These are phyloP conservation scores for Opisthograptis luteolata DNA, from an alignment of 2,888 invertebrate genomes.

Conservation along the genomic window DNA sequence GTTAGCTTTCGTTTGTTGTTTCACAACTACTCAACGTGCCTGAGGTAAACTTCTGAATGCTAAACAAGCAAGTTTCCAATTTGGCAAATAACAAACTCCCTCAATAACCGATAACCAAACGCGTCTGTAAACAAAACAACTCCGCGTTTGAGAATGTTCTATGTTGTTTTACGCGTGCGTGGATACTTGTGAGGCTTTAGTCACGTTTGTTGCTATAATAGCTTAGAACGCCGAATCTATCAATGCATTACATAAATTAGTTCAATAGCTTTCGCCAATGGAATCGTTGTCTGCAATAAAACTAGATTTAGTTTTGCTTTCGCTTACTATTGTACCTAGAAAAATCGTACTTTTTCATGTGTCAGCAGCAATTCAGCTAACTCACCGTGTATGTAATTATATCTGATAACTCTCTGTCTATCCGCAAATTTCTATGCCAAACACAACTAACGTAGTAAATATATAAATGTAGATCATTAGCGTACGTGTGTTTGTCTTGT, in stretches of 20 bases:
- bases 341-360: too few species aligned
- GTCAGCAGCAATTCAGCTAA: too few species aligned
- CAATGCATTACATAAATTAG: too few species aligned
- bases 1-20: conserved; percentile 60
- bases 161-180: conserved; percentile 41
- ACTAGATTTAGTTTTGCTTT: too few species aligned
- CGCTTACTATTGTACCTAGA: too few species aligned
- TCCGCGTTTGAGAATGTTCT: conserved; percentile 55
- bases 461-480: conserved; percentile 1
- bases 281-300: too few species aligned
- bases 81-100: conserved; percentile 46
- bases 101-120: conserved; percentile 40
- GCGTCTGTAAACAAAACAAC: conserved; percentile 52
- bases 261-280: too few species aligned
- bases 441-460: too few species aligned
- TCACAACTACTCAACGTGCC: conserved; percentile 55
- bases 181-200: conserved; percentile 40
- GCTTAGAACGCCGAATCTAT: too few species aligned
- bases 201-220: conserved; percentile 46
- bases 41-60: conserved; percentile 62
- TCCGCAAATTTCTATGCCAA: conserved; percentile 11
- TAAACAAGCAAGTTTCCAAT: conserved; percentile 69
- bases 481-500: conserved; percentile 44
- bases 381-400: too few species aligned
- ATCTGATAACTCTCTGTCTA: too few species aligned